Evolutionary conservation across 2,888 invertebrate species (phyloP).

Genomic region (Hirtodrosophila histrioides): DNA sequence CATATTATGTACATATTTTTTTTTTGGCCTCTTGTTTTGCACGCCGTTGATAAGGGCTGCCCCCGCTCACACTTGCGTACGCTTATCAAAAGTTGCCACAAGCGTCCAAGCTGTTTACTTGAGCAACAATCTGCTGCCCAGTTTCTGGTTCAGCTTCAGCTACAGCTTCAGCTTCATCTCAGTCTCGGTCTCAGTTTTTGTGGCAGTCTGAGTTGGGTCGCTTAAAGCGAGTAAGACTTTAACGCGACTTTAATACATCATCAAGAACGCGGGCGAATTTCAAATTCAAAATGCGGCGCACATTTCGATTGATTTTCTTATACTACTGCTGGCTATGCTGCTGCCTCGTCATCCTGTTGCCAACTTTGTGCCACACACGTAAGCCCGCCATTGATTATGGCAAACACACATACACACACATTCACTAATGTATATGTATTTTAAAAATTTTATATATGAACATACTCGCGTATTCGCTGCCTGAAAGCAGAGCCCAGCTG

Average conservation of each 20-base stretch:
- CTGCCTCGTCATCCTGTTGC: slow-evolving; percentile 59
- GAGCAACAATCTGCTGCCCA: slow-evolving; percentile 74
- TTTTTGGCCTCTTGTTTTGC: slow-evolving; percentile 68
- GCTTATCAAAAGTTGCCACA: slow-evolving; percentile 74
- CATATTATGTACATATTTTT: slow-evolving; percentile 69
- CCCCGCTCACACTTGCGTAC: background rate
- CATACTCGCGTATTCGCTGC: slow-evolving; percentile 14
- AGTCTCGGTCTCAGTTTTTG: slow-evolving; percentile 2
- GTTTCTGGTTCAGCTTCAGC: slow-evolving; percentile 22
- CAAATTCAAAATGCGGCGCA: slow-evolving; percentile 68
- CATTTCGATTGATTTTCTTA: slow-evolving; percentile 71
- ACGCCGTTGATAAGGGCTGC: slow-evolving; percentile 61
- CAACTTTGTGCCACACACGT: slow-evolving; percentile 70
- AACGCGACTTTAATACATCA: slow-evolving; percentile 73
- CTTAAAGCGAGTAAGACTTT: slow-evolving; percentile 67
- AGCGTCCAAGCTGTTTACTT: slow-evolving; percentile 73
- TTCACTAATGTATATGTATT: background rate
- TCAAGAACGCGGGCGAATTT: slow-evolving; percentile 42
- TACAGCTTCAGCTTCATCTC: slow-evolving; percentile 12
- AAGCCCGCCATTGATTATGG: slow-evolving; percentile 58
- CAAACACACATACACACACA: slow-evolving; percentile 15
- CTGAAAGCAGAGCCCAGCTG: slow-evolving; percentile 55
- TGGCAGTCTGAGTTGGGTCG: slow-evolving; percentile 30
- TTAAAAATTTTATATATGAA: slow-evolving; percentile 1
- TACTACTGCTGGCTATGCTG: slow-evolving; percentile 17